A percentile compares a stretch with the other conserved stretches of the same genome.
These are phyloP conservation scores for Acanthosepion esculentum DNA, from an alignment of 2,888 invertebrate genomes.

Conservation along the genomic window DNA sequence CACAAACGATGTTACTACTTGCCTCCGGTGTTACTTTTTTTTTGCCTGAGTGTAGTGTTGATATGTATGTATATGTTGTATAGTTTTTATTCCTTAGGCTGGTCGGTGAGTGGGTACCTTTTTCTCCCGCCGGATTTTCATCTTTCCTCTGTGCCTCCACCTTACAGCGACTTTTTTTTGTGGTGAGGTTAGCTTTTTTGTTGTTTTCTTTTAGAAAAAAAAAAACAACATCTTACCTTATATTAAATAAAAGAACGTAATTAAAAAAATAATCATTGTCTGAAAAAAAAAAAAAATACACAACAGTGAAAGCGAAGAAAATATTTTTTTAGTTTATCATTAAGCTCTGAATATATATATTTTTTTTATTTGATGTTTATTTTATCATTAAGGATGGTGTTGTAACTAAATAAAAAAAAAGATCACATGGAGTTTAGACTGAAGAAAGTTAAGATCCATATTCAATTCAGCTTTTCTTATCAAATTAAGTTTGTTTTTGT, in stretches of 20 bases:
- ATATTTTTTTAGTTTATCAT: too few relatives aligned
- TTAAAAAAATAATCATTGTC: neutral
- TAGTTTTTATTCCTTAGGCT: neutral
- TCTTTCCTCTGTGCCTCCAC: neutral
- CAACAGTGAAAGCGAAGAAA: neutral
- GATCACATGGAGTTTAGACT: too few relatives aligned
- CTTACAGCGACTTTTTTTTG: neutral
- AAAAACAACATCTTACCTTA: neutral
- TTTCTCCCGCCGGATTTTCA: conserved; percentile 33
- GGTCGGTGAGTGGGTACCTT: neutral
- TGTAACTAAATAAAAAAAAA: too few relatives aligned
- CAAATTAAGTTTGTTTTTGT: too few relatives aligned
- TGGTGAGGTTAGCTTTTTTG: too few relatives aligned
- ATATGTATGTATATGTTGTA: neutral
- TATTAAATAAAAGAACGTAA: neutral
- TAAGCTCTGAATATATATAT: too few relatives aligned
- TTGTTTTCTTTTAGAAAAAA: neutral
- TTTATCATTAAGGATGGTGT: too few relatives aligned
- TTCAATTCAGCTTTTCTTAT: too few relatives aligned
- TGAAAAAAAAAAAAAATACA: neutral
- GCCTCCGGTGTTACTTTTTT: neutral
- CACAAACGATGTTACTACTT: neutral
- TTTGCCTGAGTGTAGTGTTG: neutral
- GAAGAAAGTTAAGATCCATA: too few relatives aligned
- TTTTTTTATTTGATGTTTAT: too few relatives aligned